Conservation (phyloP, 2,113 vertebrate species). For the Chaetodon auriga region DNA sequence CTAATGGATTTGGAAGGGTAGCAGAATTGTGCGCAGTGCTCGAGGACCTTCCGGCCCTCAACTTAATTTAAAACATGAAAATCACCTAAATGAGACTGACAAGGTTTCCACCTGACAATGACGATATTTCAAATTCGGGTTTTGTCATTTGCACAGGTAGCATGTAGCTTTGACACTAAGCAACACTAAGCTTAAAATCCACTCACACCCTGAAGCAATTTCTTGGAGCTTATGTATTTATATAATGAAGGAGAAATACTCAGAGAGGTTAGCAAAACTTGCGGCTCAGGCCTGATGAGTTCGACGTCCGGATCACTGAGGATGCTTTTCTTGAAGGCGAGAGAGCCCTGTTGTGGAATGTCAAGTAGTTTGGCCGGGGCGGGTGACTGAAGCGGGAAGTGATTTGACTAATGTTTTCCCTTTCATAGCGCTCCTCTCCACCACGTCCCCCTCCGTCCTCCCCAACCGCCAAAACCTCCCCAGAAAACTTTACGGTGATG, state of each 20-base stretch:
- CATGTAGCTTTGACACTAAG: background rate
- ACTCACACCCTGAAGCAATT: conserved; percentile 15
- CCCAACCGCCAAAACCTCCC: conserved; percentile 66
- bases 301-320: conserved; percentile 44
- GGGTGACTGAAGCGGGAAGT: conserved; percentile 72
- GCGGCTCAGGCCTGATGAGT: conserved; percentile 45
- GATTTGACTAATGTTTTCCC: conserved; percentile 79
- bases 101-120: conserved; percentile 19
- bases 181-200: conserved; percentile 38
- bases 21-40: background rate
- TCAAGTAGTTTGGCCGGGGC: conserved; percentile 69
- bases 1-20: background rate
- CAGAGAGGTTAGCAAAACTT: conserved; percentile 43
- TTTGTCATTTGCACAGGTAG: conserved; percentile 18
- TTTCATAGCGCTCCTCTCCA: conserved; percentile 56
- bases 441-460: conserved; percentile 51
- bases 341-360: conserved; percentile 73
- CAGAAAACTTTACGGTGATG: conserved; percentile 78
- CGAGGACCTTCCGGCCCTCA: background rate
- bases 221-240: conserved; percentile 39
- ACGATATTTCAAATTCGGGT: background rate
- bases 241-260: conserved; percentile 42
- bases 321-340: conserved; percentile 49
- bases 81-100: conserved; percentile 3
- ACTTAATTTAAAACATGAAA: background rate